A percentile compares a stretch with the other conserved stretches of the same genome.
phyloP scores from a whole-genome alignment of 2,797 vertebrate genomes.

The Eulemur rubriventer region DNA sequence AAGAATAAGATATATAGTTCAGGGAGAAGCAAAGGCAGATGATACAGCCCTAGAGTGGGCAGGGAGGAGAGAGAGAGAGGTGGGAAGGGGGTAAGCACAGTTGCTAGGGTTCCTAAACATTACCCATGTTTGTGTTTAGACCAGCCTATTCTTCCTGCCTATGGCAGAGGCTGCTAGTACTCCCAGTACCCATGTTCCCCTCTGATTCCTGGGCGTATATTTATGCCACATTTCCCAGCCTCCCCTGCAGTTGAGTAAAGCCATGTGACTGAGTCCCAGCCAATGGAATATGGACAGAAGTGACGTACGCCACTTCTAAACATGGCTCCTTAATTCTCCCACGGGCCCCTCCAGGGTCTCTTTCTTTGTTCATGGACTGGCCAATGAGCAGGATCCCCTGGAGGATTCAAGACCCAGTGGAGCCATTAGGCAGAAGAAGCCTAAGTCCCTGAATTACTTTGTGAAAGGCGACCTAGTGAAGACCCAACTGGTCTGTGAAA shows the following conservation, averaged over 20 bases:
- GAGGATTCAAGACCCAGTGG: background rate
- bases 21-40: background rate
- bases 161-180: background rate
- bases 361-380: background rate
- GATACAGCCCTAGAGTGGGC: background rate
- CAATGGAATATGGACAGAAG: background rate
- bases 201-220: background rate
- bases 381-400: background rate
- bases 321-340: background rate
- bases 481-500: background rate
- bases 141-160: background rate
- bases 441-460: background rate
- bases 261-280: background rate
- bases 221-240: background rate
- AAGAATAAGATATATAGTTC: background rate
- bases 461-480: background rate
- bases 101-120: background rate
- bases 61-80: background rate
- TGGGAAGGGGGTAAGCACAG: too few relatives aligned
- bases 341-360: background rate
- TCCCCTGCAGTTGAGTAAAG: background rate
- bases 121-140: background rate
- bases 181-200: background rate
- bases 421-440: background rate
- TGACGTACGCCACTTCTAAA: background rate